Percentiles rank a stretch among this genome's conserved stretches.
Evolutionary conservation across 2,113 vertebrate species (phyloP).

Genomic region (Hymenochirus boettgeri): DNA sequence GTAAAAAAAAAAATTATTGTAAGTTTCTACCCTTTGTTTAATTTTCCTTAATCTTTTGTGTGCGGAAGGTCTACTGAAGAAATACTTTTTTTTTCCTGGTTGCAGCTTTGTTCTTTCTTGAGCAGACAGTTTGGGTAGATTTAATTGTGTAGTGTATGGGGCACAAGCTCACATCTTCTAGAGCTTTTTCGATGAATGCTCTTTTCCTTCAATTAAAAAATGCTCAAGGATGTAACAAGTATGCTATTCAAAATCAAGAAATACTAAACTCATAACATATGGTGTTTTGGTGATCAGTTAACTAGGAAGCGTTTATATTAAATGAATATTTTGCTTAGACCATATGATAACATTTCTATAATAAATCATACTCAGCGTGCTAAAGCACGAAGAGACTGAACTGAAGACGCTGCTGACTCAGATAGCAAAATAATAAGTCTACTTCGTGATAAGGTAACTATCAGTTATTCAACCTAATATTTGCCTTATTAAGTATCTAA

Average conservation of each 20-base stretch:
- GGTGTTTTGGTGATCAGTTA: conserved; percentile 43
- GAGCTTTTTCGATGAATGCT: background rate
- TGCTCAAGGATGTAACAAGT: conserved; percentile 14
- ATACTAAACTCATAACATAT: conserved; percentile 18
- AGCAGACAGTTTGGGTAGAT: conserved; percentile 8
- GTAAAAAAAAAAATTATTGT: background rate
- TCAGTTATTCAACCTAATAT: conserved; percentile 98
- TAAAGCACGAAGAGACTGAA: conserved; percentile 99
- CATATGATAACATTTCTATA: conserved; percentile 99
- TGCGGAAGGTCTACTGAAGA: background rate
- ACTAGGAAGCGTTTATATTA: conserved; percentile 80
- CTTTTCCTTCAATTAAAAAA: background rate
- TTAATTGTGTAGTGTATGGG: background rate
- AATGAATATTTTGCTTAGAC: conserved; percentile 94
- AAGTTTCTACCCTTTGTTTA: background rate
- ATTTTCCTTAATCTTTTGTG: background rate
- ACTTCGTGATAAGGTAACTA: conserved; percentile 99
- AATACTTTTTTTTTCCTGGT: background rate
- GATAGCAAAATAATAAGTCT: conserved; percentile 99
- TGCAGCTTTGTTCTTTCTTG: background rate
- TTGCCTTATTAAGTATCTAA: conserved; percentile 78
- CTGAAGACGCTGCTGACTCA: conserved; percentile 99
- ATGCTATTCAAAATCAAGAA: conserved; percentile 10
- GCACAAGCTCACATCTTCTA: conserved; percentile 5
- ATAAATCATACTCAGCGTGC: conserved; percentile 99